Percentiles rank a stretch among this genome's conserved stretches.
These are phyloP conservation scores for Heterotilapia buettikoferi DNA, from an alignment of 2,113 vertebrate species.

Conservation along the genomic window DNA sequence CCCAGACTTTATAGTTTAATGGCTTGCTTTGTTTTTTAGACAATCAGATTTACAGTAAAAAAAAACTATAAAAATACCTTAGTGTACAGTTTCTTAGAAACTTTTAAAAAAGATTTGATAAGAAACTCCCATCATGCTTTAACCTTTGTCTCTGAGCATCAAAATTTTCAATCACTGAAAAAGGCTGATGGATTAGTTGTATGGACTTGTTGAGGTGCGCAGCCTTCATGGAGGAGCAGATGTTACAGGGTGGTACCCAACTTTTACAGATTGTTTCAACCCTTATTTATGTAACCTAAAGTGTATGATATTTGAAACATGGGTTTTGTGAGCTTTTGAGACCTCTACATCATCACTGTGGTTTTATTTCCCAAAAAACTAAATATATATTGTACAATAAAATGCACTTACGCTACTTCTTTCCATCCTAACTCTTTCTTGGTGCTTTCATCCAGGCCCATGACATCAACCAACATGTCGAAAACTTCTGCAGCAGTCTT, in stretches of 20 bases:
- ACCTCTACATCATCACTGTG: not conserved
- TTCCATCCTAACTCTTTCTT: not conserved
- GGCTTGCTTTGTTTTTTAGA: constrained; percentile 42
- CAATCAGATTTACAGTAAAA: not conserved
- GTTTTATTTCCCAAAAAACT: not conserved
- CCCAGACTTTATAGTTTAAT: constrained; percentile 48
- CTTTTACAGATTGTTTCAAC: not conserved
- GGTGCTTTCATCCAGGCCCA: not conserved
- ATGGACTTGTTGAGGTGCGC: not conserved
- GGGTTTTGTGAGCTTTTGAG: not conserved
- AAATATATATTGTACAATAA: not conserved
- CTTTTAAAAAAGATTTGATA: not conserved
- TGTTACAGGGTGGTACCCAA: not conserved
- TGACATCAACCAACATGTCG: not conserved
- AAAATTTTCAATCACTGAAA: not conserved
- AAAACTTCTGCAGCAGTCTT: not conserved
- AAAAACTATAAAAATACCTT: not conserved
- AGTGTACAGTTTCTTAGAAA: not conserved
- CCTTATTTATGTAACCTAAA: not conserved
- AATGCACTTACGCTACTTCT: not conserved
- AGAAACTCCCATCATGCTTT: not conserved
- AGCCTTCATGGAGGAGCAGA: not conserved
- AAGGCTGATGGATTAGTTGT: not conserved
- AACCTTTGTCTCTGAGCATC: not conserved
- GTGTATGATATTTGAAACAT: not conserved